A percentile compares a stretch with the other conserved stretches of the same genome.
These are phyloP conservation scores for Umimayanthus chanpuru DNA, from an alignment of 92 coral and sea anemone species.

Conservation along the genomic window DNA sequence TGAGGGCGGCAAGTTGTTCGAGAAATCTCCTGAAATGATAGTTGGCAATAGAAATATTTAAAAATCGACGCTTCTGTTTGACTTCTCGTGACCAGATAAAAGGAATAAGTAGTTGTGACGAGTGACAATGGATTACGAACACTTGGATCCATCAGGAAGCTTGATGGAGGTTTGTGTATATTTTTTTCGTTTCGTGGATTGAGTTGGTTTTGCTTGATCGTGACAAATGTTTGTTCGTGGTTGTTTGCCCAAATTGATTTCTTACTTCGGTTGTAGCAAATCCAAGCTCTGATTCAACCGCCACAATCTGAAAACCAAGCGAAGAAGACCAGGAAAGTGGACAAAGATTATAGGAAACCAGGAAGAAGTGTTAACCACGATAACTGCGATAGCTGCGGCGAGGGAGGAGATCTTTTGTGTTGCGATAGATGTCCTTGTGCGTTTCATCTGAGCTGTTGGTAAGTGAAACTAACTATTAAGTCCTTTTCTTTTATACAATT, in stretches of 20 bases:
- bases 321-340: conserved; percentile 74
- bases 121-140: conserved; percentile 91
- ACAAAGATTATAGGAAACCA: conserved; percentile 86
- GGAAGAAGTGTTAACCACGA: conserved; percentile 96
- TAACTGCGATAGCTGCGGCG: conserved; percentile 98
- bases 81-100: conserved; percentile 1
- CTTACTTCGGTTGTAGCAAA: conserved; percentile 71
- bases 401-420: conserved; percentile 97
- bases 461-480: conserved; percentile 32
- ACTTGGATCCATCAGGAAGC: conserved; percentile 97
- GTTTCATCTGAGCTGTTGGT: conserved; percentile 98
- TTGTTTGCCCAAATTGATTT: conserved; percentile 39
- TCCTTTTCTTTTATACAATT: conserved; percentile 4
- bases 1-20: conserved; percentile 68
- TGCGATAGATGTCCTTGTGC: conserved; percentile 99
- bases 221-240: conserved; percentile 42
- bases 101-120: conserved; percentile 25
- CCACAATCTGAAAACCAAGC: conserved; percentile 83
- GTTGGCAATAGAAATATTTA: conserved; percentile 29
- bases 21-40: conserved; percentile 56
- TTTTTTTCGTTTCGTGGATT: conserved; percentile 14
- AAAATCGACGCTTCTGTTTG: conserved; percentile 27
- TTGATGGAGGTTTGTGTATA: conserved; percentile 92
- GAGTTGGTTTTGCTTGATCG: not conserved
- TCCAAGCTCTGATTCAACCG: conserved; percentile 98